These are phyloP conservation scores for Amaurobius ferox DNA, from an alignment of 2,888 invertebrate genomes.

Conservation along the genomic window DNA sequence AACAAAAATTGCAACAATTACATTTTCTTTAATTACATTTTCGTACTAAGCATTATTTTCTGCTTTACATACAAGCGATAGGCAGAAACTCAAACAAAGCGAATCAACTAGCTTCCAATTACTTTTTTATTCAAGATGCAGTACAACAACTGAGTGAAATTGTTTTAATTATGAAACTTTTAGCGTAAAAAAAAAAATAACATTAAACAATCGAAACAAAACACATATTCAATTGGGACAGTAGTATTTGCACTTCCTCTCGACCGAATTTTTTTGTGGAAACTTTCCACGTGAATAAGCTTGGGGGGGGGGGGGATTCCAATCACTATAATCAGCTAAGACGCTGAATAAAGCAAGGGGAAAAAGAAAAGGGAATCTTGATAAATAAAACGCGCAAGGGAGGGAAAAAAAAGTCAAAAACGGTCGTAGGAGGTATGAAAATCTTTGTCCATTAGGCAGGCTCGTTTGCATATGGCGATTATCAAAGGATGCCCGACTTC, in stretches of 20 bases:
- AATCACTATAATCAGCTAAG: conserved; percentile 16
- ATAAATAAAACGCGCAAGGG: neutral
- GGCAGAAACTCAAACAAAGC: no score
- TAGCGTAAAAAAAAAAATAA: no score
- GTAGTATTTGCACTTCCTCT: neutral
- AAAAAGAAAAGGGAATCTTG: neutral
- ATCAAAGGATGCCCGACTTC: conserved; percentile 1
- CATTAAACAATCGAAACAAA: no score
- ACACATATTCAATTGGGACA: no score
- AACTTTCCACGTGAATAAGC: neutral
- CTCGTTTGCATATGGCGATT: neutral
- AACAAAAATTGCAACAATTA: no score
- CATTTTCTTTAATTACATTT: no score
- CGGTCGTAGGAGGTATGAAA: neutral
- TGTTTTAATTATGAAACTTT: no score
- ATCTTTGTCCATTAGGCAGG: neutral
- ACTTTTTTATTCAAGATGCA: no score
- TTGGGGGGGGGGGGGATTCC: neutral
- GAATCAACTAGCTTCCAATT: no score
- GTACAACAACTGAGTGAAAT: no score
- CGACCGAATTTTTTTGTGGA: neutral
- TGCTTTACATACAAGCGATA: no score
- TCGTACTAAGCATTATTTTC: no score
- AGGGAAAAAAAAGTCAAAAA: neutral
- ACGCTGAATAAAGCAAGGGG: neutral